Percentiles rank a stretch among this genome's conserved stretches.
These are phyloP conservation scores for Halcyon chelicuti DNA, from an alignment of 2,797 vertebrate genomes.

Conservation along the genomic window DNA sequence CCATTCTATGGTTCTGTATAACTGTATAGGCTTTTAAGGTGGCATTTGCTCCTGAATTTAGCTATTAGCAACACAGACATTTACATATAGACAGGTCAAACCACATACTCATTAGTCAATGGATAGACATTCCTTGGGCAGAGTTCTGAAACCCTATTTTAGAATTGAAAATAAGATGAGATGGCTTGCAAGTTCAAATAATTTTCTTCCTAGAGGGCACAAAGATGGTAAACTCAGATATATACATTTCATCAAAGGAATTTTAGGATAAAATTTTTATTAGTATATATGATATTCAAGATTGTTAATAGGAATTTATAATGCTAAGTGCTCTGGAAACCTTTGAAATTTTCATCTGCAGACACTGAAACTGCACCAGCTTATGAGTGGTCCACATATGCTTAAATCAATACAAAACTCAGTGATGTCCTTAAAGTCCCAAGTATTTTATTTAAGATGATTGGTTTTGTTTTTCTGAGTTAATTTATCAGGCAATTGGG, in stretches of 20 bases:
- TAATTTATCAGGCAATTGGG: not conserved
- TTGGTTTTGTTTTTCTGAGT: rapidly evolving
- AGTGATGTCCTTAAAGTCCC: not conserved
- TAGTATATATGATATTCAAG: not conserved
- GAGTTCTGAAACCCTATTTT: not conserved
- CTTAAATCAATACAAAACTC: not conserved
- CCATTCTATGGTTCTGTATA: not conserved
- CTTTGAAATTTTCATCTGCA: not conserved
- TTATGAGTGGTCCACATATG: not conserved
- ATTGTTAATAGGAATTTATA: conserved; percentile 24
- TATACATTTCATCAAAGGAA: conserved; percentile 19
- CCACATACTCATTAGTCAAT: not conserved
- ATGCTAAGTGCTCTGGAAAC: not conserved
- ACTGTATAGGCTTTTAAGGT: not conserved
- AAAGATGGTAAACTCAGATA: not conserved
- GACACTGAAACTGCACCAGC: not conserved
- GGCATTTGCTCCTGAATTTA: not conserved
- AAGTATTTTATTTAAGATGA: not conserved
- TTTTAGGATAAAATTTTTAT: conserved; percentile 16
- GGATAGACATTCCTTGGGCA: not conserved
- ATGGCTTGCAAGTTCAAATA: not conserved
- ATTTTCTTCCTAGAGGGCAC: conserved; percentile 11
- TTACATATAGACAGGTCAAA: not conserved
- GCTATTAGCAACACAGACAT: not conserved
- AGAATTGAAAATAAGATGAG: not conserved